These are phyloP conservation scores for Dicaeum eximium DNA, from an alignment of 2,113 vertebrate genomes.

Conservation along the genomic window DNA sequence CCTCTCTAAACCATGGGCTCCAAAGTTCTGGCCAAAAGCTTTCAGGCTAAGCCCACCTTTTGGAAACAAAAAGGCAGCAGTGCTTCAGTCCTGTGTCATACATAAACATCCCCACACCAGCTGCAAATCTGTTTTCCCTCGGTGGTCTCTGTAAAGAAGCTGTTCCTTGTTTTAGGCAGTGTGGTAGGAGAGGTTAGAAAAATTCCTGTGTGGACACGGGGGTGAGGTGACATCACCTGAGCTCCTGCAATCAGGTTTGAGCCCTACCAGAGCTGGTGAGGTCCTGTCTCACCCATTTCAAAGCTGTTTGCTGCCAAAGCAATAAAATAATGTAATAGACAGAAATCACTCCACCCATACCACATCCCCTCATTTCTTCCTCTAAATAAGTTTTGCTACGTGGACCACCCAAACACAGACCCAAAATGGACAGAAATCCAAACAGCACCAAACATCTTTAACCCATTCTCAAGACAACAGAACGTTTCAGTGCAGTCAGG, in stretches of 20 bases:
- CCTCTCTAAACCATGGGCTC: background rate
- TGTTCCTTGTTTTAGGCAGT: background rate
- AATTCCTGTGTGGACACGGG: background rate
- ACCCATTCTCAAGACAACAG: background rate
- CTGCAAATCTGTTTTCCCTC: background rate
- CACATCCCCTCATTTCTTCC: background rate
- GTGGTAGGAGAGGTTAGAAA: background rate
- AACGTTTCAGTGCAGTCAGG: background rate
- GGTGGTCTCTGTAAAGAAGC: background rate
- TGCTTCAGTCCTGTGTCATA: background rate
- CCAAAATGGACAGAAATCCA: background rate
- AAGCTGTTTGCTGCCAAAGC: background rate
- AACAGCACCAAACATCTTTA: background rate
- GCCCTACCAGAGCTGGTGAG: background rate
- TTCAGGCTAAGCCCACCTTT: background rate
- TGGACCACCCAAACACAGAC: background rate
- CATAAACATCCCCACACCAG: no score
- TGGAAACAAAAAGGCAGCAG: background rate
- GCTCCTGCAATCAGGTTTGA: background rate
- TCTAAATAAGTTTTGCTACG: fast-evolving
- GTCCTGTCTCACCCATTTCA: background rate
- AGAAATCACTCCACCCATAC: background rate
- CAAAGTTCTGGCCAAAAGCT: background rate
- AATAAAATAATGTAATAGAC: fast-evolving
- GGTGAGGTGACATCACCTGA: background rate